Conservation (phyloP, 2,113 vertebrate genomes). For the Chaetura pelagica region DNA sequence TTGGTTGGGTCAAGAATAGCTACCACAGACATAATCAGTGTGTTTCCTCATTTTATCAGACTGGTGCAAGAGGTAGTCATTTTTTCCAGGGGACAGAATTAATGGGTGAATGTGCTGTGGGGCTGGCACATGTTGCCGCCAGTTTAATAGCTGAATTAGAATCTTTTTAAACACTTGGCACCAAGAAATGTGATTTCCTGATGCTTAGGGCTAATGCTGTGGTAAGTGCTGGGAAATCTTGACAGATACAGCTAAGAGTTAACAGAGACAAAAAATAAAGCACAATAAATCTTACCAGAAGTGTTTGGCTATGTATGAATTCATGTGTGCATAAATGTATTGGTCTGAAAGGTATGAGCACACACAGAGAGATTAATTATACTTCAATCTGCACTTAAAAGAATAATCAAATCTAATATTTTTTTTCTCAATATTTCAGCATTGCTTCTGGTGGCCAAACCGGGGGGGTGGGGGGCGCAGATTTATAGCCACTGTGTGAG, state of each 20-base stretch:
- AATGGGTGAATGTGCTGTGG: slow-evolving; percentile 64
- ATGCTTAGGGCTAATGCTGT: slow-evolving; percentile 61
- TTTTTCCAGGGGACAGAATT: slow-evolving; percentile 67
- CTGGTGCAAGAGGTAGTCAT: slow-evolving; percentile 48
- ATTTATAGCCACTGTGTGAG: slow-evolving; percentile 50
- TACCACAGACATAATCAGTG: slow-evolving; percentile 61
- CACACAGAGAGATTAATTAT: slow-evolving; percentile 18
- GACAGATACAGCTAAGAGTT: slow-evolving; percentile 54
- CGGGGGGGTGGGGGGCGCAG: not conserved
- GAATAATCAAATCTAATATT: slow-evolving; percentile 42
- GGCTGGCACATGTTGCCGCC: slow-evolving; percentile 49
- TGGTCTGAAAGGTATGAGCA: not conserved
- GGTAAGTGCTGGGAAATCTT: slow-evolving; percentile 54
- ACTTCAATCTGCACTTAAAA: slow-evolving; percentile 37
- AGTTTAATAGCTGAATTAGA: slow-evolving; percentile 71
- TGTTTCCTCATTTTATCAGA: slow-evolving; percentile 62
- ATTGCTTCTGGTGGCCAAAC: not conserved
- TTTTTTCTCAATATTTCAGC: not conserved
- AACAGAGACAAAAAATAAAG: slow-evolving; percentile 44
- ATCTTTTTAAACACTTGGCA: slow-evolving; percentile 67
- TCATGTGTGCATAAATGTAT: slow-evolving; percentile 26
- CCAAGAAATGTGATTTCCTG: slow-evolving; percentile 67
- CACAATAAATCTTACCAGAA: slow-evolving; percentile 28
- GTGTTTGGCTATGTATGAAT: not conserved
- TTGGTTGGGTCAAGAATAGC: slow-evolving; percentile 72